A percentile compares a stretch with the other conserved stretches of the same genome.
phyloP scores from a whole-genome alignment of 1,140 invertebrate genomes.

The Tetragnatha versicolor region DNA sequence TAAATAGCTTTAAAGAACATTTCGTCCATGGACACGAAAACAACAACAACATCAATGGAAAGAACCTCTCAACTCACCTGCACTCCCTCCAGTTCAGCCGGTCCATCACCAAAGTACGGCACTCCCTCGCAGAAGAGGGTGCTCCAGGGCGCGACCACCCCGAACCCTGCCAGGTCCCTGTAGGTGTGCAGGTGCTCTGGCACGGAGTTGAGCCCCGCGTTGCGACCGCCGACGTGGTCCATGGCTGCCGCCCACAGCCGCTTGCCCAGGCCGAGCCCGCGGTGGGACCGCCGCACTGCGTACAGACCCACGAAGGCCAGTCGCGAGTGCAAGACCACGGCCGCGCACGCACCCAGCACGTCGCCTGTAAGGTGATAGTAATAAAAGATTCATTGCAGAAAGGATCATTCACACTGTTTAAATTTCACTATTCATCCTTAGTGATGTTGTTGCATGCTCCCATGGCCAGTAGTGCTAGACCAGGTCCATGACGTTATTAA shows the following conservation, averaged over 20 bases:
- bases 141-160: conserved; percentile 9
- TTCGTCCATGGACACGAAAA: too few species aligned
- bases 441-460: too few species aligned
- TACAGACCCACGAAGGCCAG: conserved; percentile 58
- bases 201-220: conserved; percentile 58
- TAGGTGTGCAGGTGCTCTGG: conserved; percentile 57
- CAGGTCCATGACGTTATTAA: too few species aligned
- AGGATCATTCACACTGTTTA: background rate
- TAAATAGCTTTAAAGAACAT: too few species aligned
- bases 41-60: background rate
- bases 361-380: conserved; percentile 34
- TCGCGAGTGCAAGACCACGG: conserved; percentile 40
- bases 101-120: background rate
- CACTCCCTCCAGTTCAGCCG: conserved; percentile 9
- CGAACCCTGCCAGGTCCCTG: conserved; percentile 57
- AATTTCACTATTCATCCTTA: too few species aligned
- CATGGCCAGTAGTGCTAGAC: too few species aligned
- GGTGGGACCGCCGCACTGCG: conserved; percentile 53
- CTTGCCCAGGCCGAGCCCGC: conserved; percentile 56
- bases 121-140: conserved; percentile 26
- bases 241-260: conserved; percentile 56
- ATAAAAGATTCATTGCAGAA: background rate
- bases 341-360: conserved; percentile 57
- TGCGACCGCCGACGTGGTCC: conserved; percentile 56
- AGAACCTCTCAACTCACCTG: background rate